phyloP scores from a whole-genome alignment of 2,797 vertebrate species.

The Loriculus beryllinus region DNA sequence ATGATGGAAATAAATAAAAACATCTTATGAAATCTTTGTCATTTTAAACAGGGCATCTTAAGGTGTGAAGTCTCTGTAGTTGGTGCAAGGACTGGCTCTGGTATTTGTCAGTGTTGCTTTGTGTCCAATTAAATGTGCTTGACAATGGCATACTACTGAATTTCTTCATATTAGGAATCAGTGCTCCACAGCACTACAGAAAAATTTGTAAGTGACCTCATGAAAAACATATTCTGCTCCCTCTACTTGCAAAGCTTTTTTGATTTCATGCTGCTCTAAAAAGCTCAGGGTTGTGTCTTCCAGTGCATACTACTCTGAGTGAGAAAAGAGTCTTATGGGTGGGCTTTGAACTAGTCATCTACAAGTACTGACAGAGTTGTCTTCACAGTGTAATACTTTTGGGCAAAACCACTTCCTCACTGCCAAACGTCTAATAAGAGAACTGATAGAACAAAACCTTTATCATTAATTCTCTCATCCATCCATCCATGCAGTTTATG shows the following conservation, averaged over 20 bases:
- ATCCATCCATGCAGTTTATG: background rate
- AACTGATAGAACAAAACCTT: background rate
- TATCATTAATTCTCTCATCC: background rate
- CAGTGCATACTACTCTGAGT: background rate
- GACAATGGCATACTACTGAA: background rate
- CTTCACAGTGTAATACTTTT: background rate
- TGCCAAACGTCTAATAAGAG: background rate
- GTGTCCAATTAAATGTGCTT: background rate
- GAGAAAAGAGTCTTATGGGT: background rate
- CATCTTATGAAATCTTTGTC: background rate
- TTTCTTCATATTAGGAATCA: background rate
- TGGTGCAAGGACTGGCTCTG: background rate
- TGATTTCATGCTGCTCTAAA: background rate
- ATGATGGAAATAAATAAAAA: background rate
- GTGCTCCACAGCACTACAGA: background rate
- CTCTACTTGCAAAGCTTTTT: background rate
- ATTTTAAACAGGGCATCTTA: background rate
- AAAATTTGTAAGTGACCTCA: background rate
- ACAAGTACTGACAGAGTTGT: background rate
- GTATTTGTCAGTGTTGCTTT: background rate
- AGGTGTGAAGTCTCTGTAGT: background rate
- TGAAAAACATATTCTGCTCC: background rate
- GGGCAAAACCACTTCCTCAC: background rate
- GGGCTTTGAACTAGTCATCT: background rate
- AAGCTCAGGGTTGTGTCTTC: background rate